Evolutionary conservation across 2,113 vertebrate species (phyloP).

Genomic region (Emydura subglobosa): DNA sequence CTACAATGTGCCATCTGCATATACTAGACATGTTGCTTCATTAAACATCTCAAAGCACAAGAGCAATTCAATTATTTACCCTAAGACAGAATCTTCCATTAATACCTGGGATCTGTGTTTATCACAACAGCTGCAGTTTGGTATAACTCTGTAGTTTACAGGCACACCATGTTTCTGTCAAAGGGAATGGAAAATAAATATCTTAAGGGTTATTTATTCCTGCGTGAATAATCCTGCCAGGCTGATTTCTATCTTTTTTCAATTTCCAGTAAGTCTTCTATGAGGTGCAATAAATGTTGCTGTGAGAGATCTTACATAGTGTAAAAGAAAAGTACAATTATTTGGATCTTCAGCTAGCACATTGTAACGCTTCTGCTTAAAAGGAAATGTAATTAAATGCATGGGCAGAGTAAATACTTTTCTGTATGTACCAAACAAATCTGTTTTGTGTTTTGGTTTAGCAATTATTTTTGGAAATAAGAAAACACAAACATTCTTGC

Average conservation of each 20-base stretch:
- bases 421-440: neutral
- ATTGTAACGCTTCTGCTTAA: neutral
- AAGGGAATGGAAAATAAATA: neutral
- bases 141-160: slow-evolving; percentile 19
- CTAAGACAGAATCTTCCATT: neutral
- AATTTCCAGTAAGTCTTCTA: neutral
- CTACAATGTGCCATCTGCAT: neutral
- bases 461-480: neutral
- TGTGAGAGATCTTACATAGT: neutral
- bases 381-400: neutral
- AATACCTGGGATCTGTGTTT: slow-evolving; percentile 1
- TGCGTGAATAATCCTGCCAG: neutral
- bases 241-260: neutral
- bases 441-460: neutral
- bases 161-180: neutral
- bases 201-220: neutral
- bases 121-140: slow-evolving; percentile 34
- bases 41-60: neutral
- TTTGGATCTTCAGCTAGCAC: neutral
- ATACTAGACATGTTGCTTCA: neutral
- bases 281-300: neutral
- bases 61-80: slow-evolving; percentile 33
- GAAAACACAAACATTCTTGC: neutral
- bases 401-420: neutral
- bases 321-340: neutral